These are phyloP conservation scores for Sinopyrophorus schimmeli DNA, from an alignment of 2,888 invertebrate genomes.

Conservation along the genomic window DNA sequence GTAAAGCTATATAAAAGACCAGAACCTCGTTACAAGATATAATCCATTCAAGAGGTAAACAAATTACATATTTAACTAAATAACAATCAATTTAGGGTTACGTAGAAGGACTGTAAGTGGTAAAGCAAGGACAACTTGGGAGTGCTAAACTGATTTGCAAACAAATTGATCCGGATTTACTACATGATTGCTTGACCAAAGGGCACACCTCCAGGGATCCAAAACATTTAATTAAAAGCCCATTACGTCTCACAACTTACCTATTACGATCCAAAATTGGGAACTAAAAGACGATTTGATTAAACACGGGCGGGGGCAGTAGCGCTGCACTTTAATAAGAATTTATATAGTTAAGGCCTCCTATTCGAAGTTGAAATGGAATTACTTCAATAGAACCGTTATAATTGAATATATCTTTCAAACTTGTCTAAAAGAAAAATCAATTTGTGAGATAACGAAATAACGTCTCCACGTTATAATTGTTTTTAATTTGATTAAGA, in stretches of 20 bases:
- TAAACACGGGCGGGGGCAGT: conserved; percentile 15
- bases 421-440: no score
- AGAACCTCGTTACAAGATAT: no score
- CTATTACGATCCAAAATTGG: conserved; percentile 42
- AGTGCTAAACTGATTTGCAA: conserved; percentile 41
- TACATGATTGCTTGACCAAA: conserved; percentile 50
- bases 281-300: conserved; percentile 36
- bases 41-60: no score
- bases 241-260: conserved; percentile 46
- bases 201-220: conserved; percentile 50
- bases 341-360: conserved; percentile 22
- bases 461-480: no score
- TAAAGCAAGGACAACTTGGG: conserved; percentile 28
- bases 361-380: no score
- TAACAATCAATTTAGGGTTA: conserved; percentile 31
- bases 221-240: conserved; percentile 50
- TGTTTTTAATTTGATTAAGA: no score
- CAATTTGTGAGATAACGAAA: no score
- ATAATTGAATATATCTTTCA: no score
- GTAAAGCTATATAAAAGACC: no score
- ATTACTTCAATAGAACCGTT: no score
- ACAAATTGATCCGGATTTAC: conserved; percentile 47
- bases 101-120: conserved; percentile 28
- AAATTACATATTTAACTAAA: conserved; percentile 31
- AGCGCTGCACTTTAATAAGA: conserved; percentile 18